Evolutionary conservation across 2,797 vertebrate genomes (phyloP), one percentile per base, ranked within the genome.

Genomic region (Poeciliopsis turneri): DNA sequence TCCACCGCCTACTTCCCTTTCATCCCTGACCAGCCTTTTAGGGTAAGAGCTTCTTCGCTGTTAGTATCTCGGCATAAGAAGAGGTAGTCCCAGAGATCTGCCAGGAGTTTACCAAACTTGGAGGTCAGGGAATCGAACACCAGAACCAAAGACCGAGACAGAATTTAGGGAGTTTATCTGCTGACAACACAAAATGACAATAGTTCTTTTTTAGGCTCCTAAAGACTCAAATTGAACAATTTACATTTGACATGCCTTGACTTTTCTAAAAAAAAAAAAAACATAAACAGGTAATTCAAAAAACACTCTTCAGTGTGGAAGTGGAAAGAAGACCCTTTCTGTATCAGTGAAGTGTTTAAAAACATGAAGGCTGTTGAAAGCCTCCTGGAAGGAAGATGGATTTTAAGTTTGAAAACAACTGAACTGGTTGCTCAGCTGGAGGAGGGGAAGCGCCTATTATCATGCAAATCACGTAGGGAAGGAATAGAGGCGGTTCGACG

Each of bases 1-100:
- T 94, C 97, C 75, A 98, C 97, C 73, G 93, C 94, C 76, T 99
- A 99, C 90, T 99, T 99, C 66, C 98, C 98, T 0, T 99, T 99
- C 94, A 99, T 99, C 90, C 97, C 97, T 0, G 97, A 99, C 90
- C 98, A 99, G 90, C 98, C 98, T 47, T 99, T 99, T 91, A 96
- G 97, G 96, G 98, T 99, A 96, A 92, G 71, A 3, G 36, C 13
- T 13, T 20, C 47, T 43, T 12, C n/a, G 20, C 64, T 39, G 20
- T 25, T 23, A 10, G 33, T 15, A 3, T 70, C 41, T 70, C 12
- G 15, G 3, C 23, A 68, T 68, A 68, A 41, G 64, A 23, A 23
- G 64, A 25, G 10, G 36, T 25, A 41, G 4, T 41, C 64, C 64
- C 64, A 41, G 36, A 68, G 36, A 25, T 33, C 64, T 68, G 4